A percentile compares a stretch with the other conserved stretches of the same genome.
Evolutionary conservation across 2,797 vertebrate genomes (phyloP).

Genomic region (Gymnodraco acuticeps): DNA sequence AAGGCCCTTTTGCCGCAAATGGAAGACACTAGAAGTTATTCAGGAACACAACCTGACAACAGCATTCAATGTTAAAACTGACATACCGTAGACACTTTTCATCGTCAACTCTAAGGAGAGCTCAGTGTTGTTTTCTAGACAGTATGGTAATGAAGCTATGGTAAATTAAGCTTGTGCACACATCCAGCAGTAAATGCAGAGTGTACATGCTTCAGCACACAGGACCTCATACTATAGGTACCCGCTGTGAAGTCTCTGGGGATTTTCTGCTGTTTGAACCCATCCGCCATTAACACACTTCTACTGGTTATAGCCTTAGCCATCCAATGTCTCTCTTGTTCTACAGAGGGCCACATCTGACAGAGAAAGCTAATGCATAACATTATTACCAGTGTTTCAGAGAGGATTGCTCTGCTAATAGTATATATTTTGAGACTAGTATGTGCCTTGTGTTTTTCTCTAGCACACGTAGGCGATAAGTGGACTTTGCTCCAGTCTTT

Average conservation of each 20-base stretch:
- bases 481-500: too few species aligned
- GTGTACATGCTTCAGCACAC: conserved; percentile 1
- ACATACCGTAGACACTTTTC: too few species aligned
- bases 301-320: background rate
- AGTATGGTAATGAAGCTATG: background rate
- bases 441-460: too few species aligned
- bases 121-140: background rate
- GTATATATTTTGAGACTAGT: too few species aligned
- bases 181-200: background rate
- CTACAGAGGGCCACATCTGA: background rate
- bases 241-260: background rate
- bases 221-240: background rate
- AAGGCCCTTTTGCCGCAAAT: background rate
- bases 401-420: too few species aligned
- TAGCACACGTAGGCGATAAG: too few species aligned
- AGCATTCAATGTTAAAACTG: too few species aligned
- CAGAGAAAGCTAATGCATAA: background rate
- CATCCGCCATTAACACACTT: background rate
- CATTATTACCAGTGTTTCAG: background rate
- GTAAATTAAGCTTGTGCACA: background rate
- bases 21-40: background rate
- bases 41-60: too few species aligned
- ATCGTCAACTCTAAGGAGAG: background rate
- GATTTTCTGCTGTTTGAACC: conserved; percentile 9
- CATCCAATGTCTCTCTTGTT: background rate